Evolutionary conservation across 2,888 invertebrate genomes (phyloP), one percentile per base, ranked within the genome.

Genomic region (Trachelus tabidus): DNA sequence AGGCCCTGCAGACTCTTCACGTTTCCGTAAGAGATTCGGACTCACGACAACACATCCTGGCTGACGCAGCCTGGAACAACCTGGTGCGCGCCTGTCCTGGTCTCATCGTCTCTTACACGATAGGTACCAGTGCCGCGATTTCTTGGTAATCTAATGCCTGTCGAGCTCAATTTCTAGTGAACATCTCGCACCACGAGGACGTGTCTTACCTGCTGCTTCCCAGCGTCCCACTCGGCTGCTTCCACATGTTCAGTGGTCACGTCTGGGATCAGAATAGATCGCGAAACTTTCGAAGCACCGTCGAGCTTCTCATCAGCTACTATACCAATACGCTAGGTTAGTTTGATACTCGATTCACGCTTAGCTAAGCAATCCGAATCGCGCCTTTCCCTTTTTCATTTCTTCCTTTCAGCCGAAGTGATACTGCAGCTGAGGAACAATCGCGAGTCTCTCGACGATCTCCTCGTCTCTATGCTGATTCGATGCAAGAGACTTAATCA

Each of bases 251-350:
- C 80, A 91, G 92, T 78, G 92, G 92, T 30, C 89, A 90, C 81
- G 91, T 91, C 68, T 93, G 92, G 92, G 92, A 93, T 79, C 92
- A 92, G 83, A 91, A 90, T 82, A 90, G 91, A 81, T 92, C 92
- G 75, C 89, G 92, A 68, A 92, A 92, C 79, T 92, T 92, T 81
- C 87, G 92, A 79, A 89, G 89, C 76, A 93, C 92, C 35, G 86
- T 93, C 33, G 86, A 88, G 75, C 85, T 92, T 12, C 87, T 93
- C 35, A 90, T 92, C 73, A 85, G 85, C 68, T 89, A 92, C 83
- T 92, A 92, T 81, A 87, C 90, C 68, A 85, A 89, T 77, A 92
- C 92, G 40, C 86, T 93, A 83, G 92, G 93, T 93, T 9, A 56
- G 56, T 9, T 9, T 9, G 23, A 23, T 9, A 23, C 56, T 56